A percentile compares a stretch with the other conserved stretches of the same genome.
Evolutionary conservation across 2,888 invertebrate species (phyloP).

Genomic region (Cynaeus angustus): DNA sequence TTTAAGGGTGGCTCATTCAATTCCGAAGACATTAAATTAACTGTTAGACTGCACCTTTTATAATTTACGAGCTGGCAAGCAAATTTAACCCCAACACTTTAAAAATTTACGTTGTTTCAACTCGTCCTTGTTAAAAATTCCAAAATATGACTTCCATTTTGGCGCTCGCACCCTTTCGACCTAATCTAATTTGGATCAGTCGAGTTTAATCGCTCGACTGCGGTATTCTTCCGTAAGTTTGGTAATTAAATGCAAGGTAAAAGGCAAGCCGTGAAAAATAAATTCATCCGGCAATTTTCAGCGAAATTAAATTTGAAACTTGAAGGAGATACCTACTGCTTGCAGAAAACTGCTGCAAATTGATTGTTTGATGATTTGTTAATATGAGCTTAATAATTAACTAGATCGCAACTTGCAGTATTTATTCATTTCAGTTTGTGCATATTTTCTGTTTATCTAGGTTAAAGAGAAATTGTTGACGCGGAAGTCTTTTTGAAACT

Average conservation of each 20-base stretch:
- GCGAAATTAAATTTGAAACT: slow-evolving; percentile 15
- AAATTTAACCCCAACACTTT: neutral
- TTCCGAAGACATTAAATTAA: slow-evolving; percentile 5
- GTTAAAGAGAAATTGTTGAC: slow-evolving; percentile 13
- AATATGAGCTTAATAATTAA: no score
- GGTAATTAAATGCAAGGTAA: slow-evolving; percentile 33
- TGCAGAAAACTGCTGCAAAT: no score
- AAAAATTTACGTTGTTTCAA: slow-evolving; percentile 2
- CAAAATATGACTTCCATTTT: slow-evolving; percentile 3
- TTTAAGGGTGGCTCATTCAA: no score
- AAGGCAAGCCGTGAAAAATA: slow-evolving; percentile 15
- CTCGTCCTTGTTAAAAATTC: slow-evolving; percentile 4
- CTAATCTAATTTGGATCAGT: slow-evolving; percentile 35
- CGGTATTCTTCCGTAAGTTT: slow-evolving; percentile 25
- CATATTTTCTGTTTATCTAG: no score
- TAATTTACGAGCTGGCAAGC: neutral
- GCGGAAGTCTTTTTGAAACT: neutral
- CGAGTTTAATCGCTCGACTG: slow-evolving; percentile 28
- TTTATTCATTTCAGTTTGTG: no score
- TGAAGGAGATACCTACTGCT: neutral
- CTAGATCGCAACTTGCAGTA: no score
- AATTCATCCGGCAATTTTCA: slow-evolving; percentile 21
- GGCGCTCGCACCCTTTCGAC: neutral
- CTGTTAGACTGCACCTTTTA: neutral
- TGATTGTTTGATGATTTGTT: no score